These are phyloP conservation scores for Pseudonaja textilis DNA, from an alignment of 2,113 vertebrate genomes.

Conservation along the genomic window DNA sequence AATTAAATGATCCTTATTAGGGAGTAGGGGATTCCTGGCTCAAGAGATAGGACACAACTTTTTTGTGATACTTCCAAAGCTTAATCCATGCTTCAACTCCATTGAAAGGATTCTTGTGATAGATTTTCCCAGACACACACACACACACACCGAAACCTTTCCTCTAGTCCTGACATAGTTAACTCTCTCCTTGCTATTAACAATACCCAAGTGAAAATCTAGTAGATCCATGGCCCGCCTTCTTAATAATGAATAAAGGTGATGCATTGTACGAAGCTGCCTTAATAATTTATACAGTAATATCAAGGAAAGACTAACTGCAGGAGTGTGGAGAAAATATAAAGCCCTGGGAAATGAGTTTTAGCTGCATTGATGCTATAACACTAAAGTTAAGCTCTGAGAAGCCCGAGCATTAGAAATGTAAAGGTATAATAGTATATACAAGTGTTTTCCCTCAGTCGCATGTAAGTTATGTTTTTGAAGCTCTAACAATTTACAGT, in stretches of 20 bases:
- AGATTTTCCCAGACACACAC: conserved; percentile 16
- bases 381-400: conserved; percentile 41
- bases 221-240: conserved; percentile 54
- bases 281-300: conserved; percentile 69
- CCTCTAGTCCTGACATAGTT: conserved; percentile 32
- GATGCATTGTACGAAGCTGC: conserved; percentile 63
- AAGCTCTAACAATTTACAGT: neutral
- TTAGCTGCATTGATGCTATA: conserved; percentile 36
- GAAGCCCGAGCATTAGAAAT: conserved; percentile 32
- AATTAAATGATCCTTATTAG: neutral
- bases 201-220: conserved; percentile 52
- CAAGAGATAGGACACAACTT: neutral
- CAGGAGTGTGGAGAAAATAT: conserved; percentile 57
- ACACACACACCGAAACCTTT: neutral
- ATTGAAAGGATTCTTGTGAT: conserved; percentile 42
- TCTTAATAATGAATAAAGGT: conserved; percentile 72
- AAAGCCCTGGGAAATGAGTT: conserved; percentile 45
- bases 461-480: conserved; percentile 10
- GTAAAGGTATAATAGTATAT: conserved; percentile 34
- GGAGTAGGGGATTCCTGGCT: neutral
- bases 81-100: conserved; percentile 6
- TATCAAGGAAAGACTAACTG: conserved; percentile 63
- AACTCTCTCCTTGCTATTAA: conserved; percentile 52
- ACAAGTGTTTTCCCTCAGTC: neutral
- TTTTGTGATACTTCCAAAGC: conserved; percentile 9